These are phyloP conservation scores for Pterocles burchelli DNA, from an alignment of 2,113 vertebrate genomes.

Conservation along the genomic window DNA sequence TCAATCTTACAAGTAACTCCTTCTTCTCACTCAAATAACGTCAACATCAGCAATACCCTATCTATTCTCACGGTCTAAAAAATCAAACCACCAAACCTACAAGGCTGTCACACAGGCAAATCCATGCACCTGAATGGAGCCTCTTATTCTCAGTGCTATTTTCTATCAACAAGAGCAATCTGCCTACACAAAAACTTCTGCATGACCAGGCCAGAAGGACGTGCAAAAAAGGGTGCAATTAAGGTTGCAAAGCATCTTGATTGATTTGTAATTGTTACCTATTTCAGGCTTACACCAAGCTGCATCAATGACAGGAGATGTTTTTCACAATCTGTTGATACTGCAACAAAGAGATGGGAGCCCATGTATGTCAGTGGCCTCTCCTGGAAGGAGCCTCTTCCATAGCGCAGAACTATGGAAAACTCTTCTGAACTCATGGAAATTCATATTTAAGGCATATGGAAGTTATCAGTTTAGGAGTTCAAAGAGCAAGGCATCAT, in stretches of 20 bases:
- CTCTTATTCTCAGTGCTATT: not conserved
- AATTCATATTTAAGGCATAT: not conserved
- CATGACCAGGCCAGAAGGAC: not conserved
- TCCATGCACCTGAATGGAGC: not conserved
- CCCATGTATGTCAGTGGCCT: accelerated
- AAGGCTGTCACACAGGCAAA: not conserved
- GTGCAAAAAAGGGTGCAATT: not conserved
- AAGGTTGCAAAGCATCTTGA: not conserved
- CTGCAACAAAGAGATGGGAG: not conserved
- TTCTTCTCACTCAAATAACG: not conserved
- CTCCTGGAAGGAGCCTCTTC: not conserved
- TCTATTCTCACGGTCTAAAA: not conserved
- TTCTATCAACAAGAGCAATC: not conserved
- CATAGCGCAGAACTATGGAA: not conserved
- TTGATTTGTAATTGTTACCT: not conserved
- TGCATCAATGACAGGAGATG: not conserved
- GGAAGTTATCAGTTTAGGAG: accelerated
- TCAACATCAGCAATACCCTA: not conserved
- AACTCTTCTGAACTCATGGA: not conserved
- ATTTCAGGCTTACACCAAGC: not conserved
- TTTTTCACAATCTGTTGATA: not conserved
- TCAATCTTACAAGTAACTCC: not conserved
- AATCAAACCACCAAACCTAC: not conserved
- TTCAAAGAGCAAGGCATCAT: not conserved
- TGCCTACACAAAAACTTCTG: not conserved